These are phyloP conservation scores for Macaria notata DNA, from an alignment of 2,888 invertebrate species.

Conservation along the genomic window DNA sequence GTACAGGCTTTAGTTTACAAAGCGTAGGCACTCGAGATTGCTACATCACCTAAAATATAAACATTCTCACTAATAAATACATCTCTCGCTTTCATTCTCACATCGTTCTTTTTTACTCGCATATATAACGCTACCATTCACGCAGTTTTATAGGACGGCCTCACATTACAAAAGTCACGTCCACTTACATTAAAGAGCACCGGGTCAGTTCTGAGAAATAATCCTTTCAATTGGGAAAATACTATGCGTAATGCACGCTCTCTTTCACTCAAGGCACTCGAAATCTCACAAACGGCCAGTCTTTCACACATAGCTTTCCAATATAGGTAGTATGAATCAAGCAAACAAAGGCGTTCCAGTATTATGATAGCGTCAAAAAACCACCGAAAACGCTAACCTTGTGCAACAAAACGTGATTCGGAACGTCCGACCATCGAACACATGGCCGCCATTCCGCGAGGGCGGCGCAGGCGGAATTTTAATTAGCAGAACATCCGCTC, in stretches of 20 bases:
- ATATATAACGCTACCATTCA: slow-evolving; percentile 43
- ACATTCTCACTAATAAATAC: slow-evolving; percentile 82
- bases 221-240: slow-evolving; percentile 57
- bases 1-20: slow-evolving; percentile 79
- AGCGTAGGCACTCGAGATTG: slow-evolving; percentile 83
- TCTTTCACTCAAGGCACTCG: slow-evolving; percentile 56
- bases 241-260: slow-evolving; percentile 59
- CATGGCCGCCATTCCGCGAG: slow-evolving; percentile 82
- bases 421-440: slow-evolving; percentile 77
- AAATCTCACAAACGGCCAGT: slow-evolving; percentile 60
- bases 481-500: slow-evolving; percentile 83
- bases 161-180: slow-evolving; percentile 69
- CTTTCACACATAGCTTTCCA: slow-evolving; percentile 56
- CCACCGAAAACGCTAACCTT: slow-evolving; percentile 74
- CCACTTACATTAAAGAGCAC: slow-evolving; percentile 74
- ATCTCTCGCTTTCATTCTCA: slow-evolving; percentile 60
- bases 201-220: slow-evolving; percentile 77
- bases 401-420: slow-evolving; percentile 78
- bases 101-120: slow-evolving; percentile 38
- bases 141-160: slow-evolving; percentile 70
- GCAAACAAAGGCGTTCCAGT: slow-evolving; percentile 56
- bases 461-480: slow-evolving; percentile 82
- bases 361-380: slow-evolving; percentile 51
- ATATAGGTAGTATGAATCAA: slow-evolving; percentile 47
- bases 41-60: slow-evolving; percentile 74